Conservation (phyloP, 2,113 vertebrate genomes). For the Azemiops feae region DNA sequence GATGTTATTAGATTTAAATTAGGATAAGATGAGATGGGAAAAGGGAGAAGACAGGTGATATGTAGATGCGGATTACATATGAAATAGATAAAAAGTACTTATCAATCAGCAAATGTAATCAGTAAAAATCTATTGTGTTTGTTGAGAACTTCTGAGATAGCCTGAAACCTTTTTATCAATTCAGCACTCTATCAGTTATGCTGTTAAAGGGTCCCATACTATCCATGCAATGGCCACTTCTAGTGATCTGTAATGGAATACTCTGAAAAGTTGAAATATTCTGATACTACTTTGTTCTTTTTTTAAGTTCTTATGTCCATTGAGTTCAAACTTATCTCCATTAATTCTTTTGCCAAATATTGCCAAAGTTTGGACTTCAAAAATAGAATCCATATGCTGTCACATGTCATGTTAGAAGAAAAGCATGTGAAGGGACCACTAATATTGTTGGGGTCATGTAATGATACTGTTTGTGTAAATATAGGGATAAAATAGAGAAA, state of each 20-base stretch:
- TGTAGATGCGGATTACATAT: background rate
- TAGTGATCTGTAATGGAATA: background rate
- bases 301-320: background rate
- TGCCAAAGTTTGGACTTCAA: background rate
- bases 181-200: background rate
- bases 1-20: background rate
- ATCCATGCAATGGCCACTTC: background rate
- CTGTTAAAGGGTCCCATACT: background rate
- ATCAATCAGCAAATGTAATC: background rate
- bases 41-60: background rate
- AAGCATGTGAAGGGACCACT: background rate
- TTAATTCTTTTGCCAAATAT: background rate
- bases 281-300: background rate
- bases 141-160: background rate
- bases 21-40: background rate
- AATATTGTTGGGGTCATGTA: background rate
- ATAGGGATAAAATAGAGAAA: background rate
- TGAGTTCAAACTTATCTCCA: background rate
- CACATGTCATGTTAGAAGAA: background rate
- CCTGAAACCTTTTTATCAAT: background rate
- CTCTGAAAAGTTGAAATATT: background rate
- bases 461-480: background rate
- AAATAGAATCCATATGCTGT: background rate
- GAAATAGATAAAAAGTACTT: background rate
- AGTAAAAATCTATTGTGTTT: background rate